Evolutionary conservation across 2,888 invertebrate genomes (phyloP).

Genomic region (Cecidostiba fungosa): DNA sequence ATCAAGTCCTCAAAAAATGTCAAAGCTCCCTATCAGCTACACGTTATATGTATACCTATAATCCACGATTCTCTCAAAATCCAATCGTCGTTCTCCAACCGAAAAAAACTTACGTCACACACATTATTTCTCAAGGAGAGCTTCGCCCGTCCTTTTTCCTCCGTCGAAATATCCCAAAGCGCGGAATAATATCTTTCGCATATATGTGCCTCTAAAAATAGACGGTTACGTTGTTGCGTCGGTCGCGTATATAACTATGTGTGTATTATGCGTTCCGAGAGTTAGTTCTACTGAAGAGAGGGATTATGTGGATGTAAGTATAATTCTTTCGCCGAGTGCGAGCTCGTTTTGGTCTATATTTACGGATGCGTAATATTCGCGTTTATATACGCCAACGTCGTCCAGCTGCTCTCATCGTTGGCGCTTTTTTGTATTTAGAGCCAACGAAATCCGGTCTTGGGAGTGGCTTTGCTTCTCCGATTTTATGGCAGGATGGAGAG

Average conservation of each 20-base stretch:
- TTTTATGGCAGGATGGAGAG: not conserved
- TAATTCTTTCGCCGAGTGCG: not conserved
- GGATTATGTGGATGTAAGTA: not conserved
- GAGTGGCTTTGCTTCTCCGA: not conserved
- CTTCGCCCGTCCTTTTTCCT: not conserved
- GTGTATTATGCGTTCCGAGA: not conserved
- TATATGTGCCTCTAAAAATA: constrained; percentile 20
- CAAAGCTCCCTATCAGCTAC: too few relatives aligned
- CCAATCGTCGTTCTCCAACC: not conserved
- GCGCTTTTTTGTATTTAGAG: not conserved
- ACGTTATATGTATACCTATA: too few relatives aligned
- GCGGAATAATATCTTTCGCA: constrained; percentile 2
- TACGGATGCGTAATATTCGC: constrained; percentile 5
- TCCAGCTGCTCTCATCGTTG: not conserved
- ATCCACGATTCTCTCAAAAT: too few relatives aligned
- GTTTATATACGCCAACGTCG: not conserved
- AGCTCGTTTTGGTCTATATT: not conserved
- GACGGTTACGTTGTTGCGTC: constrained; percentile 26
- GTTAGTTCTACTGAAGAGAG: not conserved
- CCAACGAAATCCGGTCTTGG: constrained; percentile 1
- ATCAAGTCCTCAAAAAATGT: not conserved
- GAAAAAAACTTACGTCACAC: not conserved
- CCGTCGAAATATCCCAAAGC: constrained; percentile 2
- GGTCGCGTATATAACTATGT: not conserved
- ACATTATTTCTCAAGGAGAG: not conserved